Base-by-base conservation (phyloP, 2,888 invertebrate genomes). In the Carterocephalus palaemon region DNA sequence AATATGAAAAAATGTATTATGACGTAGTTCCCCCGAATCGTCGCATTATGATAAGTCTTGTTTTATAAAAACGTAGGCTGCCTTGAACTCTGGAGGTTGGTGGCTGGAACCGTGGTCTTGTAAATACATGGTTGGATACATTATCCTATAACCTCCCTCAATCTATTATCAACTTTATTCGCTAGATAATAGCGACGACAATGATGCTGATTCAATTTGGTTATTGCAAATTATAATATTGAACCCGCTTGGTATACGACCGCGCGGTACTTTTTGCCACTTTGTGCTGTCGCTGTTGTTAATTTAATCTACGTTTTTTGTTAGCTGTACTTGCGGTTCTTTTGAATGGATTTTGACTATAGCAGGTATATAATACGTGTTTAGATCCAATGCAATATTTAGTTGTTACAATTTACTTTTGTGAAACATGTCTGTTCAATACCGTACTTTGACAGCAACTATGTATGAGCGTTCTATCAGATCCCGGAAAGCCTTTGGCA, bases 51-150 rank as follows among this genome's bases (percentile, higher is more conserved):
- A 29, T 39, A 13, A 38, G 20, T 29, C 12, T 26, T 37, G 15
- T 37, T 26, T 6, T 26, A 7, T 2, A 5, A 9, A 40, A 12
- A 2, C 13, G 9, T 16, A 9, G 10, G 0, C 32, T 23, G 26
- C 52, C 52, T 52, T 52, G 52, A 52, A 52, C 52, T 49, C 49
- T 10, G 31, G 23, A 40, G 20, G 31, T 16, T 40, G 22, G 23
- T n/a, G n/a, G n/a, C n/a, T n/a, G n/a, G n/a, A n/a, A n/a, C n/a
- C 10, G 20, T 17, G 20, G 33, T 34, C 22, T 20, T 13, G 13
- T 28, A 20, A n/a, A n/a, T n/a, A n/a, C n/a, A n/a, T n/a, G n/a
- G 23, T 36, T 29, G 17, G 5, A 4, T 12, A 16, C 5, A 16
- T 40, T 12, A 17, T 23, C 22, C 5, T 13, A n/a, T 3, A 26